Conservation (phyloP, 2,888 invertebrate species). For the Chromoteleia sp. region DNA sequence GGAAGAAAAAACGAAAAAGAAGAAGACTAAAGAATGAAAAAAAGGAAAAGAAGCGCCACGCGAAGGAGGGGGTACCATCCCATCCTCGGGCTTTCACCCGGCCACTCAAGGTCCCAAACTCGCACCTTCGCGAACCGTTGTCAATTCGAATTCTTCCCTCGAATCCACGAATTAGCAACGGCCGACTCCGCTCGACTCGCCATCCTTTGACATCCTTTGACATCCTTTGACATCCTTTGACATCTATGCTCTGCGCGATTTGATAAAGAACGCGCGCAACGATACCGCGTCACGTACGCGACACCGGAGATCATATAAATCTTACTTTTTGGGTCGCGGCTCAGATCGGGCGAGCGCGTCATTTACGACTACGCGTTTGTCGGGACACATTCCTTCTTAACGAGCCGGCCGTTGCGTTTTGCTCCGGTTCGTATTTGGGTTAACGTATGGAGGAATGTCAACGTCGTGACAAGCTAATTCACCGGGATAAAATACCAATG, state of each 20-base stretch:
- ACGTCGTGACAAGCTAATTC: conserved; percentile 78
- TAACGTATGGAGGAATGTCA: conserved; percentile 82
- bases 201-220: too few relatives aligned
- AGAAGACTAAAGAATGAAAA: conserved; percentile 62
- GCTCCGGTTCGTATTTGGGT: conserved; percentile 79
- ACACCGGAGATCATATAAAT: conserved; percentile 32
- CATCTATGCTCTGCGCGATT: too few relatives aligned
- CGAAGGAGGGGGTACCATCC: conserved; percentile 49
- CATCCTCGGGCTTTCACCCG: conserved; percentile 79
- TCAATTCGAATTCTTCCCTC: neutral
- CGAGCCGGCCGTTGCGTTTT: conserved; percentile 77
- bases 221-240: too few relatives aligned
- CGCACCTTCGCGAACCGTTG: conserved; percentile 71
- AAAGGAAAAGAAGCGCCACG: too few relatives aligned
- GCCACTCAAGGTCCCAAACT: conserved; percentile 76
- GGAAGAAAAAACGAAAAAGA: conserved; percentile 60
- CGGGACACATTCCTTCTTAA: conserved; percentile 80
- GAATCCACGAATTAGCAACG: too few relatives aligned
- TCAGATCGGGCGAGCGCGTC: conserved; percentile 20
- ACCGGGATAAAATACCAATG: conserved; percentile 54
- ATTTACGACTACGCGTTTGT: conserved; percentile 68
- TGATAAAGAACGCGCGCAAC: neutral
- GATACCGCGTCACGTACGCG: conserved; percentile 3
- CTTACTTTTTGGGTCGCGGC: conserved; percentile 57
- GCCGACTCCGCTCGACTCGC: too few relatives aligned